Conservation (phyloP, 2,888 invertebrate genomes). For the Ochropleura plecta region DNA sequence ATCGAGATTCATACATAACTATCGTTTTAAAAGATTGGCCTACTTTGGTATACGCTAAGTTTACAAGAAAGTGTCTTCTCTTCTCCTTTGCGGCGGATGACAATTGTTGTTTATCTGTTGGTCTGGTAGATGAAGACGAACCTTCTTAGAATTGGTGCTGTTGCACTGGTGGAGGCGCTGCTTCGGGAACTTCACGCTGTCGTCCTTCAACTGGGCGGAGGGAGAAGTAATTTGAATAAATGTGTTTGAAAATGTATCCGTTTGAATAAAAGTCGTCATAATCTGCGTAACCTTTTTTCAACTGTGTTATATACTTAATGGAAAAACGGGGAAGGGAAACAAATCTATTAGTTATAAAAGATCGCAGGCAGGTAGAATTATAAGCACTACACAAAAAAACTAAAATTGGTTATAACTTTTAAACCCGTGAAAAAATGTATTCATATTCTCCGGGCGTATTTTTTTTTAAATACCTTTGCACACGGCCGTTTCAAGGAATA, state of each 20-base stretch:
- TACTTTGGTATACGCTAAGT: constrained; percentile 30
- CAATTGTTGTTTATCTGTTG: constrained; percentile 85
- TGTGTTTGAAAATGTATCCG: neutral
- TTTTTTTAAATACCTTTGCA: no score
- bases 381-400: no score
- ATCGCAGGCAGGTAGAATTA: no score
- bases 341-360: no score
- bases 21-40: constrained; percentile 1
- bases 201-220: constrained; percentile 81
- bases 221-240: neutral
- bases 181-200: constrained; percentile 82
- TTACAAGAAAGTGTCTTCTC: constrained; percentile 86
- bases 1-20: neutral
- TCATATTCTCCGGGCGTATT: no score
- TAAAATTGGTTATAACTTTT: no score
- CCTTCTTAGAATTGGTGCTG: constrained; percentile 85
- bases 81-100: constrained; percentile 74
- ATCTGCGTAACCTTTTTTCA: neutral
- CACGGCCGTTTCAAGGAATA: no score
- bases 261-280: neutral
- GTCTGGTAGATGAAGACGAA: constrained; percentile 84
- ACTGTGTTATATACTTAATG: neutral
- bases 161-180: constrained; percentile 81
- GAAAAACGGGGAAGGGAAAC: no score
- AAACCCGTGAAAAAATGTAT: no score